These are phyloP conservation scores for Amazona vittata DNA, from an alignment of 2,113 vertebrate species.

Conservation along the genomic window DNA sequence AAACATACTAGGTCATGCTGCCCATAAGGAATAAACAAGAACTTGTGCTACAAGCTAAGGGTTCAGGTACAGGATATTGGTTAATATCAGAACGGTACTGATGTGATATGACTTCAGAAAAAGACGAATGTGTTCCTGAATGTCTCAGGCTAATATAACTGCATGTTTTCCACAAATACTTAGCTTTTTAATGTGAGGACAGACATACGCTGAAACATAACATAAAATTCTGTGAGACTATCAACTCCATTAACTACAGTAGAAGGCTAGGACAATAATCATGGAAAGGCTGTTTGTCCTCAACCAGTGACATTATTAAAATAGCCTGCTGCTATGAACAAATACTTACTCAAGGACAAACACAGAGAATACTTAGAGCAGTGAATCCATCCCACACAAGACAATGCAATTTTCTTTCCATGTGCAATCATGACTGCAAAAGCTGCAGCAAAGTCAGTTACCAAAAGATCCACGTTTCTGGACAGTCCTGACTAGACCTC, in stretches of 20 bases:
- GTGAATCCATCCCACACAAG: background rate
- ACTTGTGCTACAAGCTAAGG: background rate
- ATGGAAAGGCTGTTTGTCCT: background rate
- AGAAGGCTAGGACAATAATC: background rate
- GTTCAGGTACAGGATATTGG: background rate
- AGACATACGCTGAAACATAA: background rate
- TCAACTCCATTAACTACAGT: background rate
- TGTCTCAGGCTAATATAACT: background rate
- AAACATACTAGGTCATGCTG: background rate
- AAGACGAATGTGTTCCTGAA: background rate
- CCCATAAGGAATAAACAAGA: background rate
- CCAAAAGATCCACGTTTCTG: background rate
- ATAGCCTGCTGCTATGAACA: background rate
- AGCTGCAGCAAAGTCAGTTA: background rate
- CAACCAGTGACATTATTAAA: background rate
- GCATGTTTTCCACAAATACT: background rate
- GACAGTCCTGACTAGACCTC: background rate
- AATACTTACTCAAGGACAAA: background rate
- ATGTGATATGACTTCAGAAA: background rate
- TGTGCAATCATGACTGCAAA: background rate
- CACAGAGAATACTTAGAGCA: accelerated
- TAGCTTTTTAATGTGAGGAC: background rate
- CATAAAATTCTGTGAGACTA: background rate
- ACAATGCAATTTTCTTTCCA: background rate
- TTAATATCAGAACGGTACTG: background rate